Conservation (phyloP, 2,113 vertebrate genomes). For the Pimephales promelas region DNA sequence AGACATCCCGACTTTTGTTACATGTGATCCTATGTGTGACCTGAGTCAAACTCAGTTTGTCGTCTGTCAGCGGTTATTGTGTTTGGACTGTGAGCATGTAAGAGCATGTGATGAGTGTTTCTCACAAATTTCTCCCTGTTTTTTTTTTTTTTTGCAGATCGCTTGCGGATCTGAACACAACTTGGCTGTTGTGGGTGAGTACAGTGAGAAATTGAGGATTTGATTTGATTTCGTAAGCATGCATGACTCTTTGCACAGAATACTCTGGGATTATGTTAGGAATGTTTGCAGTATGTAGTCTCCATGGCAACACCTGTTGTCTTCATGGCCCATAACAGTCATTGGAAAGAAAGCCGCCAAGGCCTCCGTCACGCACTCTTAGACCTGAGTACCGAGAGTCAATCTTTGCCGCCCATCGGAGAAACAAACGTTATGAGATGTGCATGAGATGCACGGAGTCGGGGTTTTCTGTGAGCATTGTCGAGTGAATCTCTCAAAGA, state of each 20-base stretch:
- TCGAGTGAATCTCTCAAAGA: no score
- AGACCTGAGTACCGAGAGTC: background rate
- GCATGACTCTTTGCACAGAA: background rate
- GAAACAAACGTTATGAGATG: background rate
- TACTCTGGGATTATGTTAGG: background rate
- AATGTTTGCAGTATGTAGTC: background rate
- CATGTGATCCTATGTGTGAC: background rate
- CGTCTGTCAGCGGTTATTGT: background rate
- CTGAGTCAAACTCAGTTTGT: background rate
- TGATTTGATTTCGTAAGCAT: background rate
- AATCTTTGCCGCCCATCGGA: background rate
- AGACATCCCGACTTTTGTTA: conserved; percentile 3
- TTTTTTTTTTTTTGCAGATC: conserved; percentile 79
- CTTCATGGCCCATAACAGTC: background rate
- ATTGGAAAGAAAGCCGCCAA: background rate
- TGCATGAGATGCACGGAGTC: background rate
- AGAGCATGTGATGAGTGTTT: background rate
- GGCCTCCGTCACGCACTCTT: background rate
- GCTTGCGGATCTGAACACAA: conserved; percentile 95
- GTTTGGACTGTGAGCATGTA: background rate
- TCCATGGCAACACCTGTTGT: background rate
- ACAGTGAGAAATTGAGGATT: background rate
- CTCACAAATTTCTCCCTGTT: conserved; percentile 3
- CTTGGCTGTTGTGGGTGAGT: conserved; percentile 90
- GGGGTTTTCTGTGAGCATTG: background rate